Evolutionary conservation across 2,888 invertebrate genomes (phyloP).

Genomic region (Tethea ocularis): DNA sequence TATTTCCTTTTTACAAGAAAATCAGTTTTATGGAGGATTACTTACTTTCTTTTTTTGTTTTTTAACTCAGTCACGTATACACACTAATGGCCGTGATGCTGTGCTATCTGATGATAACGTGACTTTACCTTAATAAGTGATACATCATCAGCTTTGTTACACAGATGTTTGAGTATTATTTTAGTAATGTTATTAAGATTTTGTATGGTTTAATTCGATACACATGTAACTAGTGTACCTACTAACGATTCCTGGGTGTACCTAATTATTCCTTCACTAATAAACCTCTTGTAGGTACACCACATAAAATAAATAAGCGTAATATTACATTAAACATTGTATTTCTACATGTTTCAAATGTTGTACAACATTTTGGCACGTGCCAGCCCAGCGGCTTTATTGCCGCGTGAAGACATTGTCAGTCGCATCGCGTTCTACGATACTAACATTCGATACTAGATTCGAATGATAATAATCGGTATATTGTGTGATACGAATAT

Average conservation of each 20-base stretch:
- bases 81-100: constrained; percentile 16
- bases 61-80: constrained; percentile 16
- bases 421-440: constrained; percentile 34
- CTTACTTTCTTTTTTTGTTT: constrained; percentile 11
- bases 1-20: not conserved
- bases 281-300: too few relatives aligned
- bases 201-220: not conserved
- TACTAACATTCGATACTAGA: constrained; percentile 41
- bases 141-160: not conserved
- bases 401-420: constrained; percentile 34
- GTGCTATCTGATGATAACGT: constrained; percentile 15
- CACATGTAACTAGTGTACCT: too few relatives aligned
- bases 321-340: constrained; percentile 12
- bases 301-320: not conserved
- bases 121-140: constrained; percentile 11
- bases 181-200: not conserved
- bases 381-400: constrained; percentile 17
- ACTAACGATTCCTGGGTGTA: too few relatives aligned
- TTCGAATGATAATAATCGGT: constrained; percentile 55
- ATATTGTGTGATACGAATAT: constrained; percentile 56
- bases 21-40: not conserved
- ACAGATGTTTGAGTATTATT: not conserved
- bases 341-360: not conserved
- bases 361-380: constrained; percentile 23
- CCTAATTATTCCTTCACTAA: too few relatives aligned